phyloP scores from a whole-genome alignment of 2,888 invertebrate genomes.

The Eristalis arbustorum region DNA sequence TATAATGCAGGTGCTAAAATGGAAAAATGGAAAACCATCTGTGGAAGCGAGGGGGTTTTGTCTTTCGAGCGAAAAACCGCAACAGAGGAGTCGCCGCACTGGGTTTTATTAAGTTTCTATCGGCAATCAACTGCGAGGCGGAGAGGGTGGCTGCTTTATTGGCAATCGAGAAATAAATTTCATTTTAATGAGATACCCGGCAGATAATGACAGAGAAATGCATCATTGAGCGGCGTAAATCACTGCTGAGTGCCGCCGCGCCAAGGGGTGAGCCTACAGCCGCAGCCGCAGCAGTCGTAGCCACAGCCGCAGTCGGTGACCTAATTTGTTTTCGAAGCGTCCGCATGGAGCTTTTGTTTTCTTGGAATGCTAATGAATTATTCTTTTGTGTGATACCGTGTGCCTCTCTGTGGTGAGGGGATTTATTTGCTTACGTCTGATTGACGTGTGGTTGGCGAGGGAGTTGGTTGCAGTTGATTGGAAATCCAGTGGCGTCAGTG shows the following conservation, averaged over 20 bases:
- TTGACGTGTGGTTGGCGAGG: no score
- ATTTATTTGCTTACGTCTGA: not conserved
- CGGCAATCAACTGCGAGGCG: not conserved
- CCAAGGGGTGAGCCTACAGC: not conserved
- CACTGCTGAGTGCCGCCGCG: not conserved
- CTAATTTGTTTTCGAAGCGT: conserved; percentile 51
- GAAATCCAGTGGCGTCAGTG: no score
- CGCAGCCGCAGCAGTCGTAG: no score
- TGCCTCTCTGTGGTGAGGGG: not conserved
- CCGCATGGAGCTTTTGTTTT: not conserved
- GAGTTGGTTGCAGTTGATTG: no score
- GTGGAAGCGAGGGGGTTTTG: not conserved
- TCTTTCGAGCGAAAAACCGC: conserved; percentile 40
- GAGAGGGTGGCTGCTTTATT: conserved; percentile 3
- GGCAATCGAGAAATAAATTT: conserved; percentile 58
- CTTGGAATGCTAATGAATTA: conserved; percentile 10
- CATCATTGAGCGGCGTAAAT: conserved; percentile 11
- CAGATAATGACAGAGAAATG: conserved; percentile 34
- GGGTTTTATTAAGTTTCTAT: conserved; percentile 57
- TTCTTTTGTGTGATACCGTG: no score
- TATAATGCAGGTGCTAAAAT: conserved; percentile 61
- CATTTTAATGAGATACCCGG: conserved; percentile 54
- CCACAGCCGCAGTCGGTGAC: conserved; percentile 28
- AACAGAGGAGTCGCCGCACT: conserved; percentile 20
- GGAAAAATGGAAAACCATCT: conserved; percentile 32